A percentile compares a stretch with the other conserved stretches of the same genome.
Conservation (phyloP, 2,888 invertebrate genomes). For the Neria commutata region DNA sequence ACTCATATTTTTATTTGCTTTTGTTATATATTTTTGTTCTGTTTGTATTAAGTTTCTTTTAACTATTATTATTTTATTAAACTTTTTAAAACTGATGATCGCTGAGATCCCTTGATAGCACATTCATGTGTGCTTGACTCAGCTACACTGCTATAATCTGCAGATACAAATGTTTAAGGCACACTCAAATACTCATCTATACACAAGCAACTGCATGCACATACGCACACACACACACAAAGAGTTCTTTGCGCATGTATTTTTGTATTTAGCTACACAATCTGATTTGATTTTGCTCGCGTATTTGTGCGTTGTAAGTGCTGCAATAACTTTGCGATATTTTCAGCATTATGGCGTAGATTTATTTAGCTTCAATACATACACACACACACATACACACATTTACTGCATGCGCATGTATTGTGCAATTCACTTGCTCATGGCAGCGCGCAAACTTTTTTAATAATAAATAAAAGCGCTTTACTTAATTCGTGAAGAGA, state of each 20-base stretch:
- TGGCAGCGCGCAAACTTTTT: constrained; percentile 43
- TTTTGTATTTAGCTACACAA: background rate
- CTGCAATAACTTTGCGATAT: constrained; percentile 51
- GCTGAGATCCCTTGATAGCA: too few species aligned
- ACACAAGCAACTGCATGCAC: background rate
- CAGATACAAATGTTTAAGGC: too few species aligned
- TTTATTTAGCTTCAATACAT: too few species aligned
- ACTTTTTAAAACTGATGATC: too few species aligned
- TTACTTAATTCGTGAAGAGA: constrained; percentile 43
- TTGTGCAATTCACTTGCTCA: constrained; percentile 20
- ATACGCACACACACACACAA: background rate
- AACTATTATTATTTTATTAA: too few species aligned
- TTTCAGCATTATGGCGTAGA: constrained; percentile 50
- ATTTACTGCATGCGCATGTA: constrained; percentile 25
- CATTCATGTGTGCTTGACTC: too few species aligned
- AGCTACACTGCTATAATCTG: too few species aligned
- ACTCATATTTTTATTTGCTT: too few species aligned
- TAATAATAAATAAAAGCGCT: constrained; percentile 55
- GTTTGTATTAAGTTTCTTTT: too few species aligned
- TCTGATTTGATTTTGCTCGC: background rate
- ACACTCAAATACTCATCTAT: too few species aligned
- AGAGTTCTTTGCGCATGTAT: background rate
- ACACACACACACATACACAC: too few species aligned
- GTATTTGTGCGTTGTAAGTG: constrained; percentile 31
- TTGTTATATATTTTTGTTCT: too few species aligned